Conservation (phyloP, 2,888 invertebrate genomes). For the Minunthozetes semirufus region DNA sequence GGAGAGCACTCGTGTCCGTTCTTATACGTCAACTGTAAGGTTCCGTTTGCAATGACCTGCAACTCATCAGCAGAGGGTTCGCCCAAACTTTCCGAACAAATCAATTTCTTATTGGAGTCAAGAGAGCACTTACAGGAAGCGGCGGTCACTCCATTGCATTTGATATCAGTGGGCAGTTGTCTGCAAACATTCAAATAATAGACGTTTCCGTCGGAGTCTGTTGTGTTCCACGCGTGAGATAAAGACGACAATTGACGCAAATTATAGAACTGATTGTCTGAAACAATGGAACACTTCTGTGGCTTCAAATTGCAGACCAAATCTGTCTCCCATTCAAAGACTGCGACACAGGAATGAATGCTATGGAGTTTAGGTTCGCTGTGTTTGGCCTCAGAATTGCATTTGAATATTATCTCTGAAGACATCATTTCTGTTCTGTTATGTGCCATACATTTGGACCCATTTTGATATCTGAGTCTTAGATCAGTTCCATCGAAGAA, state of each 20-base stretch:
- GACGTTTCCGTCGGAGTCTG: constrained; percentile 22
- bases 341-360: constrained; percentile 17
- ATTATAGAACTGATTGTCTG: constrained; percentile 38
- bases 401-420: constrained; percentile 32
- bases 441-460: constrained; percentile 3
- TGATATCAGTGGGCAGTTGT: not conserved
- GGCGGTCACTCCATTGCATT: not conserved
- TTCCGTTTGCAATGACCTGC: not conserved
- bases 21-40: constrained; percentile 29
- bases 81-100: constrained; percentile 25
- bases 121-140: constrained; percentile 17
- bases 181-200: constrained; percentile 35
- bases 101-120: not conserved
- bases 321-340: constrained; percentile 33
- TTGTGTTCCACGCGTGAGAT: constrained; percentile 40
- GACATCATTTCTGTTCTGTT: not conserved
- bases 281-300: constrained; percentile 35
- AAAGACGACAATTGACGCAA: constrained; percentile 40
- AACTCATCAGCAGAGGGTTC: constrained; percentile 30
- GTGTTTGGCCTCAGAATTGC: not conserved
- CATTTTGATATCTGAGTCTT: constrained; percentile 15
- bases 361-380: not conserved
- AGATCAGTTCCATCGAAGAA: constrained; percentile 23
- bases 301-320: constrained; percentile 28
- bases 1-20: not conserved